Base-by-base conservation (phyloP, 2,888 invertebrate species). In the Tolmerus cingulatus region DNA sequence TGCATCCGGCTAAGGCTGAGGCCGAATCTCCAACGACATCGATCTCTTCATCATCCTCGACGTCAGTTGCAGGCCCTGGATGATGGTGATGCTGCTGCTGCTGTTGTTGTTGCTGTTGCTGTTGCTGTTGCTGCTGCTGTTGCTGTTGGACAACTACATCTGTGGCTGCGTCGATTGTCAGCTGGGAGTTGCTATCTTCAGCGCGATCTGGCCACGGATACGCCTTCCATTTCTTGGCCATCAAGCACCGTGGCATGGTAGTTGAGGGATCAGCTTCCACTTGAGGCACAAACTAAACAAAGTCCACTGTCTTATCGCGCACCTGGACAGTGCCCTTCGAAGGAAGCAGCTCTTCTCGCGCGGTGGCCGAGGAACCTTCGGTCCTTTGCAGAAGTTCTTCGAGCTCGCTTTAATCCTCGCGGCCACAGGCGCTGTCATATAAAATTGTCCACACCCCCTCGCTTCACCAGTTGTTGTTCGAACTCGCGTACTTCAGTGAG, bases 161-260 rank as follows among this genome's bases (percentile, higher is more conserved):
- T 87, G 82, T 16, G 89, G 87, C 46, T 88, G 88, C 87, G 87
- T 90, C 89, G 14, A 40, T 66, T 37, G 37, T 34, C 19, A 19
- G 37, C 51, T 57, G 74, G 9, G 46, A 74, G 16, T 37, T 79
- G 7, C 23, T 90, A 88, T 92, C 92, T 88, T 92, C 93, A 89
- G 93, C 93, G 90, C 95, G 94, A 91, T 95, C 95, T 90, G 95
- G 95, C 95, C 96, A 96, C 90, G 96, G 95, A 92, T 96, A 96
- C 93, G 95, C 96, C 95, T 97, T 97, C 97, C 97, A 97, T 95
- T 97, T 97, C 94, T 97, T 97, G 92, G 97, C 97, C 97, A 97
- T 97, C 93, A 97, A 95, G 94, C 97, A 97, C 93, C 97, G 97
- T 94, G 97, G 97, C 97, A 97, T 97, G 93, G 94, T 95, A 87